Evolutionary conservation across 2,797 vertebrate species (phyloP), one percentile per base, ranked within the genome.

Genomic region (Eulemur coronatus): DNA sequence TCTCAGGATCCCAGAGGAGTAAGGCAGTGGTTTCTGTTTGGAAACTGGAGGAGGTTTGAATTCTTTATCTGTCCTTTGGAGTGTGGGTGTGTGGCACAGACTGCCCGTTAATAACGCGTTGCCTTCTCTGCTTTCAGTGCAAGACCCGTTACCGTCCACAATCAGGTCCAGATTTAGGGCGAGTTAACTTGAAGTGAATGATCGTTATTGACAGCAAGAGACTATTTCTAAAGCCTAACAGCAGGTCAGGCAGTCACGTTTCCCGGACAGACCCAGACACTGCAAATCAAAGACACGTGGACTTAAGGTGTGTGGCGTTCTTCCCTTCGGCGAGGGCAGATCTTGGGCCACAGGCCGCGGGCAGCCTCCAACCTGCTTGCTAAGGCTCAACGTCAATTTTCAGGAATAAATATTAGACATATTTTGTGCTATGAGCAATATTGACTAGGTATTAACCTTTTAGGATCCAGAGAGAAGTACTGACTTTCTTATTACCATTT

Each of bases 231-330:
- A 38, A n/a, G 11, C 3, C 11, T 85, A 52, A 8, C 15, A 0
- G 1, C 2, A 4, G 59, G 10, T 1, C 12, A 22, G 33, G 46
- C 6, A 6, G 11, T 30, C n/a, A 5, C 18, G 0, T 33, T n/a
- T 15, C 8, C 61, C 26, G 8, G 50, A 18, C 10, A 46, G 75
- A 59, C 5, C 10, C 41, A 0, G 0, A 5, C 0, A 0, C 0
- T 24, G 3, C 24, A 11, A 3, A 38, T 11, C 22, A 5, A 10
- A 38, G 63, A 15, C 26, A 8, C 5, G 1, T 1, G 1, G 14
- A 2, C 4, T 30, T 10, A 28, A 9, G 7, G n/a, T 0, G 1
- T 43, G n/a, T 12, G 24, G 24, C 2, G 9, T 12, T n/a, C 30
- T 28, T 1, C 7, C 30, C 55, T 61, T 4, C 6, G 14, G 18